Conservation (phyloP, 2,113 vertebrate species). For the Pleuronectes platessa region DNA sequence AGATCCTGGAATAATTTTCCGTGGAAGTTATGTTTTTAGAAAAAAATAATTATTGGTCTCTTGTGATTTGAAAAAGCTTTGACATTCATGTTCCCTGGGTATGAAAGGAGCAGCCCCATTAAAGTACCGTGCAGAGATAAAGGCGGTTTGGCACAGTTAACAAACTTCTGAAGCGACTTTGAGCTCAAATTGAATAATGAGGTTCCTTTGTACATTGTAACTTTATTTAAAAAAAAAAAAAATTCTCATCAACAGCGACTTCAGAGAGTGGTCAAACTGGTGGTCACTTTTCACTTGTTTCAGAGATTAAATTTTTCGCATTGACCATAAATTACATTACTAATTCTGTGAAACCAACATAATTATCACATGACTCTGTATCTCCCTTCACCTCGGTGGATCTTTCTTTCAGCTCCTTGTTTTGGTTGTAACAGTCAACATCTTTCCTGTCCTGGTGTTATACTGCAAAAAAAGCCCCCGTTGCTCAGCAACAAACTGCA, state of each 20-base stretch:
- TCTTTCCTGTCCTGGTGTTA: not conserved
- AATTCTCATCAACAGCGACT: not conserved
- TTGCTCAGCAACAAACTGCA: not conserved
- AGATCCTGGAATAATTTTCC: slow-evolving; percentile 15
- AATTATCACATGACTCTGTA: not conserved
- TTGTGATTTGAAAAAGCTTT: slow-evolving; percentile 11
- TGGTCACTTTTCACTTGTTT: not conserved
- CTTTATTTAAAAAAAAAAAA: slow-evolving; percentile 10
- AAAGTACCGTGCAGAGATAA: slow-evolving; percentile 4
- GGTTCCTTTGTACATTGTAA: not conserved
- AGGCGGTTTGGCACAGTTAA: not conserved
- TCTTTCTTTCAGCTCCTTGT: not conserved
- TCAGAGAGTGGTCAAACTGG: not conserved
- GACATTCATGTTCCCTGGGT: not conserved
- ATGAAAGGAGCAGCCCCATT: slow-evolving; percentile 8
- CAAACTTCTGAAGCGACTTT: slow-evolving; percentile 25
- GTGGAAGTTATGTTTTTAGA: slow-evolving; percentile 11
- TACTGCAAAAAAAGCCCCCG: not conserved
- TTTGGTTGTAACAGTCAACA: not conserved
- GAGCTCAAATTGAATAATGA: slow-evolving; percentile 14
- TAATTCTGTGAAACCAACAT: not conserved
- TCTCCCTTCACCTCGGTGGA: not conserved
- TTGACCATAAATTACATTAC: too few relatives aligned
- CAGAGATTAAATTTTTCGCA: too few relatives aligned
- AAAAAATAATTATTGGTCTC: not conserved